Evolutionary conservation across 53 echinoderm and acorn worm species (phyloP).

Genomic region (Pentamera pediparva): DNA sequence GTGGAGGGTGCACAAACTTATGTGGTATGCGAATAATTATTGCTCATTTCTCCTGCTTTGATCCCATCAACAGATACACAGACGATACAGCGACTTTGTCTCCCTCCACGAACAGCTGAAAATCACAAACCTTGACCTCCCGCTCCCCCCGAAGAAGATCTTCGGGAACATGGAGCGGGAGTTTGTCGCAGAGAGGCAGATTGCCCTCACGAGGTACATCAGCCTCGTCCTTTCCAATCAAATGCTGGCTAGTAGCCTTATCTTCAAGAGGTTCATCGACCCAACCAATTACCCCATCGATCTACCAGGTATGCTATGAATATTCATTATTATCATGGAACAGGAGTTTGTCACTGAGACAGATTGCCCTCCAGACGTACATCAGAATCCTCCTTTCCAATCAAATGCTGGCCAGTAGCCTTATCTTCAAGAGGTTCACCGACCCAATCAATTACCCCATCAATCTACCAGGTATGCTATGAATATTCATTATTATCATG

Average conservation of each 20-base stretch:
- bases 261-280: slow-evolving; percentile 83
- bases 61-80: slow-evolving; percentile 78
- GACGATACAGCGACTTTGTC: slow-evolving; percentile 91
- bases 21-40: too few relatives aligned
- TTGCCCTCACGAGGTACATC: slow-evolving; percentile 76
- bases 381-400: slow-evolving; percentile 66
- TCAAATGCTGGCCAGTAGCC: slow-evolving; percentile 68
- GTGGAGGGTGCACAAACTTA: too few relatives aligned
- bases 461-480: slow-evolving; percentile 61
- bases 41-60: too few relatives aligned
- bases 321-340: slow-evolving; percentile 47
- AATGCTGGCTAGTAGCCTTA: slow-evolving; percentile 59
- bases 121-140: slow-evolving; percentile 71
- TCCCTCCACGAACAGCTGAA: slow-evolving; percentile 70
- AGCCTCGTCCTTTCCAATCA: slow-evolving; percentile 70
- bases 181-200: slow-evolving; percentile 93
- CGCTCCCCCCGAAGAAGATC: slow-evolving; percentile 90
- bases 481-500: slow-evolving; percentile 51
- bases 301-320: slow-evolving; percentile 54
- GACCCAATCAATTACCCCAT: slow-evolving; percentile 74
- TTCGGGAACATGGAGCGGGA: slow-evolving; percentile 99
- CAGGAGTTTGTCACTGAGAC: slow-evolving; percentile 96
- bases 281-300: slow-evolving; percentile 65
- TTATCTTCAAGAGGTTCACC: slow-evolving; percentile 71
- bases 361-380: slow-evolving; percentile 80